Base-by-base conservation (phyloP, 2,113 vertebrate species). In the Hipposideros armiger region DNA sequence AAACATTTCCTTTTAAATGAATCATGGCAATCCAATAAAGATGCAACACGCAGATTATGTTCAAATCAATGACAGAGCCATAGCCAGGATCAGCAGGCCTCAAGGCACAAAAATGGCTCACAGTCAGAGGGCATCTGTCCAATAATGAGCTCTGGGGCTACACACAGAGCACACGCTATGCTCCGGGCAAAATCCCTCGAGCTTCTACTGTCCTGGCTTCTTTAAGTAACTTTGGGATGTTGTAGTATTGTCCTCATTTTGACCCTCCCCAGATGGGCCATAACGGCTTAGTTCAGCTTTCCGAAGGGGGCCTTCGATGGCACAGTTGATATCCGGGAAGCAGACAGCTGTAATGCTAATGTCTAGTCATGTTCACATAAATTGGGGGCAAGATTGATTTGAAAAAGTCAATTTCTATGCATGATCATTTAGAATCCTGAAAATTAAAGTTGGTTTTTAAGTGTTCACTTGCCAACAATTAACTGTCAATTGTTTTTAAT, bases 1-100 rank as follows among this genome's bases (percentile, higher is more conserved):
- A 99, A 99, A 84, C 98, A 98, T 99, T 99, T 99, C 97, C 98
- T 99, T 99, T 99, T 98, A 98, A 99, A 99, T 99, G 99, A 99
- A 99, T 99, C 99, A 98, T 81, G 92, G 98, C 98, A 98, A 98
- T 98, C 99, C 98, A 98, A 98, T 98, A 97, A 98, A 98, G 97
- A 98, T 98, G 97, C 97, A 97, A 98, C 96, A 98, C 58, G 82
- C 96, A 98, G 98, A 98, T 99, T 99, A 98, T 98, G 98, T 98
- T 98, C 97, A 98, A 99, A 99, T 99, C 99, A 98, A 99, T 99
- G 97, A 73, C 85, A 95, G 97, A 92, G 97, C 97, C 36, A 36
- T 67, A 96, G 93, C 97, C 98, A 54, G 69, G 86, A 98, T 98
- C 98, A 97, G 98, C 98, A 97, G 98, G 98, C 98, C 98, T 97